Evolutionary conservation across 2,113 vertebrate species (phyloP).

Genomic region (Channa maculata): DNA sequence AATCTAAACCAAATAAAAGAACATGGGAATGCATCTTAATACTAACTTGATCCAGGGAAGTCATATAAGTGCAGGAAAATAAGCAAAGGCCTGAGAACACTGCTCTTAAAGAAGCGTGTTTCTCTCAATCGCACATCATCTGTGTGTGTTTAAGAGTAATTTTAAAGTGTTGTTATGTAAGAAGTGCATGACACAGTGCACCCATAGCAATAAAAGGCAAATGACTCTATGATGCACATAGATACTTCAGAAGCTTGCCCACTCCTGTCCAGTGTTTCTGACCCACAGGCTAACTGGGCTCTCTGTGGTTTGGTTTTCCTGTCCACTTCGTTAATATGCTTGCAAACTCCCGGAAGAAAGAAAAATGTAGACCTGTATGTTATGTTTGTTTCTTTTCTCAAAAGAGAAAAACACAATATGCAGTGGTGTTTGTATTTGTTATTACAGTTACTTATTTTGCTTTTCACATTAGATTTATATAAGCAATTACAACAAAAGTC

Average conservation of each 20-base stretch:
- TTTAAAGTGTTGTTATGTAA: constrained; percentile 56
- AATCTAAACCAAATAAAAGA: no score
- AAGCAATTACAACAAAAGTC: not conserved
- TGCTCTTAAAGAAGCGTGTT: constrained; percentile 21
- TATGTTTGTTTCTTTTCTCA: not conserved
- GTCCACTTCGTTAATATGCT: constrained; percentile 26
- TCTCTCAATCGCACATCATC: constrained; percentile 20
- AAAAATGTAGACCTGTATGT: not conserved
- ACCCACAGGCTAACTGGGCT: constrained; percentile 22
- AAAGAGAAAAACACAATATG: not conserved
- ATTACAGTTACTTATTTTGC: not conserved
- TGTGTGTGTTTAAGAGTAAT: constrained; percentile 14
- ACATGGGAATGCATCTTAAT: no score
- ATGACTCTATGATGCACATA: constrained; percentile 19
- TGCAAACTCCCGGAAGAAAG: not conserved
- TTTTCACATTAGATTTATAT: not conserved
- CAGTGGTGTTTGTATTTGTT: not conserved
- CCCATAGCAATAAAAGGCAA: constrained; percentile 16
- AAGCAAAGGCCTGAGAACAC: not conserved
- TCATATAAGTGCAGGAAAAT: no score
- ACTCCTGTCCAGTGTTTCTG: constrained; percentile 38
- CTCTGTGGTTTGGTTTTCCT: constrained; percentile 7
- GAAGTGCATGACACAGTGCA: constrained; percentile 29
- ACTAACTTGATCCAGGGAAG: no score
- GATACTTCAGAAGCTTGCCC: constrained; percentile 16